Evolutionary conservation across 2,113 vertebrate genomes (phyloP), one percentile per base, ranked within the genome.

Genomic region (Chaetodon auriga): DNA sequence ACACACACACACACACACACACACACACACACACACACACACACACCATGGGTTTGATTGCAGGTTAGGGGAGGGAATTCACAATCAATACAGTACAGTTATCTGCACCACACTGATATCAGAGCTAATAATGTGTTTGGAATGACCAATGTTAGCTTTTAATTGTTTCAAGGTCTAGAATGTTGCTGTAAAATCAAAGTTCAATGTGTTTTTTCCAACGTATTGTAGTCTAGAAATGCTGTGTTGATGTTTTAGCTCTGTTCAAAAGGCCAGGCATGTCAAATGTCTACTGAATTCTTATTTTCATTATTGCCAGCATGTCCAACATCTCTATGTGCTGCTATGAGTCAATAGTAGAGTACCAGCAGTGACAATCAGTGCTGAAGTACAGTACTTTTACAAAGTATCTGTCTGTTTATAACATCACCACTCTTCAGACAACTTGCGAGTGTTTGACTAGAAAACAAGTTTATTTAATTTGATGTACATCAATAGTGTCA

Each of bases 11-110:
- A 30, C 30, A 30, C 30, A 30, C 30, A 30, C 30, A 30, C 30
- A 30, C 30, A 30, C 30, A 30, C 30, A 30, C 30, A 30, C 30
- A 30, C 30, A 30, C 30, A 30, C 30, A 30, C 30, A 30, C 30
- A 30, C 64, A 87, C 83, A 71, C 75, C 62, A 48, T 6, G 57
- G 49, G 46, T 82, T 53, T 74, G 74, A 83, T 81, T 57, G 82
- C 74, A 74, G 63, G 75, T 83, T 36, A 58, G 55, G 23, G 60
- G 77, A 68, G 73, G 80, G 64, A 35, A 55, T 18, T 68, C 68
- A 68, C 57, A 48, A 89, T 91, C 89, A 75, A 90, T 91, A 88
- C 43, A 6, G 9, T 62, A 57, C 63, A 66, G 62, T 84, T 82
- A 80, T 88, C 79, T 89, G 85, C 55, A 49, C 75, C 68, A 63